A percentile compares a stretch with the other conserved stretches of the same genome.
These are phyloP conservation scores for Porites lutea DNA, from an alignment of 64 coral and sea anemone genomes.

Conservation along the genomic window DNA sequence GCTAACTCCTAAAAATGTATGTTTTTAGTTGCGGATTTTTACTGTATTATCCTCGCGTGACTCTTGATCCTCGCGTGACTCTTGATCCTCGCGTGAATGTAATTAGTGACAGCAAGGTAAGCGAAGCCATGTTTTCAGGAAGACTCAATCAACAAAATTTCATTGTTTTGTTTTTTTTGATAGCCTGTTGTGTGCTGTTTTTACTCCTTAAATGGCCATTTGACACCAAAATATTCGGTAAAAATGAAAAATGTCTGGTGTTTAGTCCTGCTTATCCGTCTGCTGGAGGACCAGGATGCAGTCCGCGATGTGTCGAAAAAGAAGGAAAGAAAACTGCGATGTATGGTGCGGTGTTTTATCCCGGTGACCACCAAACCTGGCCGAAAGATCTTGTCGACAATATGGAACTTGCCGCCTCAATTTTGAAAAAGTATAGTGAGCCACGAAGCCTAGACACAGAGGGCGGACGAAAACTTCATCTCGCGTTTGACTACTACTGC, in stretches of 20 bases:
- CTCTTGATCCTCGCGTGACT: too few species aligned
- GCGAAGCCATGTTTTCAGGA: background rate
- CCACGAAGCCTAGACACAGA: background rate
- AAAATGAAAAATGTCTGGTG: constrained; percentile 40
- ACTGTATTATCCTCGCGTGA: too few species aligned
- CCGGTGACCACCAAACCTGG: background rate
- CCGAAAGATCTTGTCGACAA: background rate
- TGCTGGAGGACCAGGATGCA: constrained; percentile 55
- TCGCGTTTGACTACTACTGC: constrained; percentile 75
- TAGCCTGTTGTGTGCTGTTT: background rate
- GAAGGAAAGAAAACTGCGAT: background rate
- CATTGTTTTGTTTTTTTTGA: background rate
- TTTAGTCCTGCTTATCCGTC: constrained; percentile 66
- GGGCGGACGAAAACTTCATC: constrained; percentile 26
- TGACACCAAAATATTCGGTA: background rate
- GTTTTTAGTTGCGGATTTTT: too few species aligned
- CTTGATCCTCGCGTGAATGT: too few species aligned
- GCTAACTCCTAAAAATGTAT: too few species aligned
- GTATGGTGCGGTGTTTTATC: background rate
- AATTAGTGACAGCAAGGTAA: too few species aligned
- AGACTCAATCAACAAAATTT: background rate
- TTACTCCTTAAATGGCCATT: background rate
- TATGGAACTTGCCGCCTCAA: background rate
- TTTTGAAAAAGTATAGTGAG: background rate
- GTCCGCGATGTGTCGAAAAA: constrained; percentile 10